Evolutionary conservation across 2,113 vertebrate genomes (phyloP), one percentile per base, ranked within the genome.

Genomic region (Gasterosteus nipponicus): DNA sequence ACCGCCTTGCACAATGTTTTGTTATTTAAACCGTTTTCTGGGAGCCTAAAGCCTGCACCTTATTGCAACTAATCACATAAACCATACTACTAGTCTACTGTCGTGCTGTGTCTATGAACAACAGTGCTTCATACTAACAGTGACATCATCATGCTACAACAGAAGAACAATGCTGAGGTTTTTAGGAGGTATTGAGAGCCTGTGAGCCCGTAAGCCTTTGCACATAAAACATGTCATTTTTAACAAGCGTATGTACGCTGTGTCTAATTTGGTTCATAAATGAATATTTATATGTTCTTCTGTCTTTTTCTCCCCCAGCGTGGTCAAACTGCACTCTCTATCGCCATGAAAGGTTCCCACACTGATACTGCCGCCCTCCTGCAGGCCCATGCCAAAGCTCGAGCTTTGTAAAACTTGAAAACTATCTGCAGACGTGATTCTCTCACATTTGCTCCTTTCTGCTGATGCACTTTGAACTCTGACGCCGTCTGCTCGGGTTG

Each of bases 291-390:
- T 56, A 18, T 38, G 10, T 61, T 18, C 33, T n/a, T 72, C 16
- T 76, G n/a, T 49, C 4, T 80, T 39, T 63, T 58, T 75, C 11
- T 72, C 68, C 3, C 41, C 3, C 91, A 99, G 98, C 92, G 86
- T 0, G 97, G 97, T 39, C 95, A 90, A 74, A 96, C 96, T 0
- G 98, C 98, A 0, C 90, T 98, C 89, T 95, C 95, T 0, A 88
- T 98, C 42, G 96, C 95, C 15, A 91, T 91, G 88, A 83, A 91
- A 7, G 93, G 93, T 22, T 93, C 95, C 89, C 95, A 86, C 9
- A 83, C 78, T 3, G 96, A 99, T 76, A 96, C 98, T 0, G 94
- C 93, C 0, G 87, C 92, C 18, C 95, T 99, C 41, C 95, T 99
- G 78, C 93, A 59, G 58, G 96, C 95, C 69, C 96, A 96, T 54